These are phyloP conservation scores for Prorops nasuta DNA, from an alignment of 1,140 invertebrate species.

Conservation along the genomic window DNA sequence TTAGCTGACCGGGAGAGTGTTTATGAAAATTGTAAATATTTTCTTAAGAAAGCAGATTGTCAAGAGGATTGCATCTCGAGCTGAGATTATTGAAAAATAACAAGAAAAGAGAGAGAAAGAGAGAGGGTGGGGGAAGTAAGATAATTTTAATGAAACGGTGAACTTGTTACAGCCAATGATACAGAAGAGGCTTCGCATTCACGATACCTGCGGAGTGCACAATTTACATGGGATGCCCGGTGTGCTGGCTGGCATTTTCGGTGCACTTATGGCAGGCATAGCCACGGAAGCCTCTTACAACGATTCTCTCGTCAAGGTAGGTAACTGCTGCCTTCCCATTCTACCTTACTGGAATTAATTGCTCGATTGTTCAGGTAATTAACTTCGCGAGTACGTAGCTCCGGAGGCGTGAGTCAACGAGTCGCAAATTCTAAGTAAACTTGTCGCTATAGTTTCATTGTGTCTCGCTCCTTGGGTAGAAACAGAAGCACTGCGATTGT, in stretches of 20 bases:
- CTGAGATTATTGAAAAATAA: too few species aligned
- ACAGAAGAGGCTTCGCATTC: slow-evolving; percentile 67
- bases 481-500: too few species aligned
- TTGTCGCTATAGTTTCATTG: background rate
- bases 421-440: background rate
- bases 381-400: slow-evolving; percentile 5
- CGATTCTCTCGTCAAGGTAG: slow-evolving; percentile 60
- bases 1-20: too few species aligned
- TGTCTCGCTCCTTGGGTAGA: too few species aligned
- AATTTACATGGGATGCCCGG: slow-evolving; percentile 97
- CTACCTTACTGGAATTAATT: slow-evolving; percentile 5
- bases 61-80: too few species aligned
- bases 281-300: slow-evolving; percentile 63
- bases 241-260: slow-evolving; percentile 77
- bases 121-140: too few species aligned
- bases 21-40: too few species aligned
- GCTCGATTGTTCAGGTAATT: slow-evolving; percentile 4
- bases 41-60: too few species aligned
- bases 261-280: slow-evolving; percentile 72
- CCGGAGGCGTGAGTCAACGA: too few species aligned
- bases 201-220: slow-evolving; percentile 94
- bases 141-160: too few species aligned
- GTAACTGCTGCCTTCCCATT: background rate
- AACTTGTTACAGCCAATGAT: slow-evolving; percentile 75
- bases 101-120: too few species aligned